Evolutionary conservation across 2,888 invertebrate species (phyloP).

Genomic region (Carterocephalus palaemon): DNA sequence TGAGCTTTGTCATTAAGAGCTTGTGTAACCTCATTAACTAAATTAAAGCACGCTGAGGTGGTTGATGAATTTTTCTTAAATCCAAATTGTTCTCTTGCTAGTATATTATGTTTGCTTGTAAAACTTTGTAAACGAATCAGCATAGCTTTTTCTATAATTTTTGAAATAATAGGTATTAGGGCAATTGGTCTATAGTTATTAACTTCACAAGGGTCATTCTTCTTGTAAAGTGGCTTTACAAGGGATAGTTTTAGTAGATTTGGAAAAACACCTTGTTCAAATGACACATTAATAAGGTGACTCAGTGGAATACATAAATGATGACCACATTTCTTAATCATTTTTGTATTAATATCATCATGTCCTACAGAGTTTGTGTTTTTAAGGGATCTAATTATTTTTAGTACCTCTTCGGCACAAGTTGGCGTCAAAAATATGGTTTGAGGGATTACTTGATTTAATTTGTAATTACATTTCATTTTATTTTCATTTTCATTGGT

Average conservation of each 20-base stretch:
- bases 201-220: background rate
- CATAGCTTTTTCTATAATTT: conserved; percentile 6
- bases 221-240: background rate
- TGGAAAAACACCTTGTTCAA: background rate
- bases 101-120: background rate
- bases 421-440: no score
- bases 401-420: no score
- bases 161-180: background rate
- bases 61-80: conserved; percentile 1
- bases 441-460: no score
- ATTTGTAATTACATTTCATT: no score
- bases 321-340: no score
- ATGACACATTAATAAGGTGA: background rate
- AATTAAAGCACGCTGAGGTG: background rate
- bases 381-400: no score
- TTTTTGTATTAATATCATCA: no score
- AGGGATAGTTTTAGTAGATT: background rate
- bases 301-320: no score
- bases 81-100: conserved; percentile 1
- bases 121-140: background rate
- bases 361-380: no score
- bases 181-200: conserved; percentile 1
- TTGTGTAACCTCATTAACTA: background rate
- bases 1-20: background rate
- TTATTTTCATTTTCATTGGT: no score